Evolutionary conservation across 1,140 invertebrate species (phyloP).

Genomic region (Magallana gigas): DNA sequence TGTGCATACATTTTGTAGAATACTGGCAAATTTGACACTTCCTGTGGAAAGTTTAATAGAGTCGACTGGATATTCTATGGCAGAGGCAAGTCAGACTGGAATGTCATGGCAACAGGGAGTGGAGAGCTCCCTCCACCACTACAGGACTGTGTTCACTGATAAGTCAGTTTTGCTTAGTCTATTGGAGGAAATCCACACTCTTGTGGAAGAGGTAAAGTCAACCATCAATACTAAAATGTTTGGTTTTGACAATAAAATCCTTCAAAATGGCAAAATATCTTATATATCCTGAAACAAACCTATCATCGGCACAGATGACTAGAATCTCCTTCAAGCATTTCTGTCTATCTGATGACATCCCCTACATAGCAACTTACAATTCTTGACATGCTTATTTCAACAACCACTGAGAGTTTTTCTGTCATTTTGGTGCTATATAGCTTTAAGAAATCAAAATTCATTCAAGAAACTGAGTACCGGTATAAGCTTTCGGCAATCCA

Average conservation of each 20-base stretch:
- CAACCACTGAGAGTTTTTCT: neutral
- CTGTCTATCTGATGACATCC: too few relatives aligned
- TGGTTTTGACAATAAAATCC: too few relatives aligned
- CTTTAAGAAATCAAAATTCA: too few relatives aligned
- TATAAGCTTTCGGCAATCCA: too few relatives aligned
- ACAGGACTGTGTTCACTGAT: slow-evolving; percentile 57
- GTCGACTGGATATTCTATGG: slow-evolving; percentile 9
- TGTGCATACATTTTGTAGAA: slow-evolving; percentile 37
- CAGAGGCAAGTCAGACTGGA: slow-evolving; percentile 9
- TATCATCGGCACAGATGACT: too few relatives aligned
- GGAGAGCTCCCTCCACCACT: slow-evolving; percentile 46
- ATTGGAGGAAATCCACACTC: slow-evolving; percentile 48
- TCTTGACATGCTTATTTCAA: too few relatives aligned
- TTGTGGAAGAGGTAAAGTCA: slow-evolving; percentile 55
- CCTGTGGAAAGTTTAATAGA: slow-evolving; percentile 60
- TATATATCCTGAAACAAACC: too few relatives aligned
- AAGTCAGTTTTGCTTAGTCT: slow-evolving; percentile 55
- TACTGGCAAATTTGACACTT: slow-evolving; percentile 62
- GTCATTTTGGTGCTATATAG: neutral
- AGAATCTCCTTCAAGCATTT: too few relatives aligned
- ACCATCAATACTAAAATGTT: too few relatives aligned
- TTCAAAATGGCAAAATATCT: too few relatives aligned
- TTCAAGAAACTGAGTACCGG: too few relatives aligned
- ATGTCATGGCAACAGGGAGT: slow-evolving; percentile 54
- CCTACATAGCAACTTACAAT: too few relatives aligned